Conservation (phyloP, 1,140 invertebrate species). For the Semibalanus balanoides region DNA sequence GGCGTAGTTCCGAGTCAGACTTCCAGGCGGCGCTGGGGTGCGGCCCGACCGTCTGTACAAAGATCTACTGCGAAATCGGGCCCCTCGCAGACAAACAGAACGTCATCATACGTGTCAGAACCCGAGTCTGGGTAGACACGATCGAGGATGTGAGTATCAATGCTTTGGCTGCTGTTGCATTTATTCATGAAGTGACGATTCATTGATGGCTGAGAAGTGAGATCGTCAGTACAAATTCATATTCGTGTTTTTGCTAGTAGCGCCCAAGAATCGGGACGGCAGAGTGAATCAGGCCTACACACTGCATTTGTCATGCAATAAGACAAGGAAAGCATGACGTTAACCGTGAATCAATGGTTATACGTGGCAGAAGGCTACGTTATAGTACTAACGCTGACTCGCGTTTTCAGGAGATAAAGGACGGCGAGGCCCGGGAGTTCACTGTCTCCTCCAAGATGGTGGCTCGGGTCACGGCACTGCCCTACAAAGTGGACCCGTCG, state of each 20-base stretch:
- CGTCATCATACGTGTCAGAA: slow-evolving; percentile 59
- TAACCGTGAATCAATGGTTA: no score
- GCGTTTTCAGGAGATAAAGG: neutral
- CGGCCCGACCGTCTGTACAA: slow-evolving; percentile 53
- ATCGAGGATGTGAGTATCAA: slow-evolving; percentile 56
- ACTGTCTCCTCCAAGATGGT: neutral
- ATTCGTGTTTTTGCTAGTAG: no score
- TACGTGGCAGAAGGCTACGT: no score
- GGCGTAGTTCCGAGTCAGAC: neutral
- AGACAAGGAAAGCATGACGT: no score
- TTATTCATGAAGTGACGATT: no score
- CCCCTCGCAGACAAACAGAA: slow-evolving; percentile 50
- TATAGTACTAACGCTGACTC: no score
- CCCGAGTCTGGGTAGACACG: slow-evolving; percentile 59
- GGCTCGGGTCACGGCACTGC: neutral
- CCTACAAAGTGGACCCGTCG: neutral
- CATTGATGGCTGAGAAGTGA: no score
- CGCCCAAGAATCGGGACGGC: no score
- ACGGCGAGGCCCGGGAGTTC: neutral
- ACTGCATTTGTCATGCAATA: no score
- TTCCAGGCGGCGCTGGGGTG: slow-evolving; percentile 35
- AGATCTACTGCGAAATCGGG: slow-evolving; percentile 53
- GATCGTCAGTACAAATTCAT: no score
- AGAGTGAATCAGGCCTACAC: no score
- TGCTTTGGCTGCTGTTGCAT: no score